Percentiles rank a stretch among this genome's conserved stretches.
Conservation (phyloP, 1,140 invertebrate genomes). For the Hylaeus volcanicus region DNA sequence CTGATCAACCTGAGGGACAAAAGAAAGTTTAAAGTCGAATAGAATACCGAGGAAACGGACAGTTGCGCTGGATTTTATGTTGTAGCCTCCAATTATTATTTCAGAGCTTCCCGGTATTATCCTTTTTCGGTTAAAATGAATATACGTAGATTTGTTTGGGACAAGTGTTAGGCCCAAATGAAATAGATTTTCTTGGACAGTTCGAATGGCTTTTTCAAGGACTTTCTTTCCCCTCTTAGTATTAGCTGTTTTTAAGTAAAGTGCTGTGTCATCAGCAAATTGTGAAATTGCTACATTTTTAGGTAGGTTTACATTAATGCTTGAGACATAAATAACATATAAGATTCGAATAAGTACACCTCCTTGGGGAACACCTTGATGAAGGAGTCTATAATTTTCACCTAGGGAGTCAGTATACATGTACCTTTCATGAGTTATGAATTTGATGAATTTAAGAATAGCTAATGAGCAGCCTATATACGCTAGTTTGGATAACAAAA, state of each 20-base stretch:
- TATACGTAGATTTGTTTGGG: background rate
- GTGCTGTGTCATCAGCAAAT: constrained; percentile 43
- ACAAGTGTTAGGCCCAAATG: background rate
- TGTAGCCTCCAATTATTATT: background rate
- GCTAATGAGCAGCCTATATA: constrained; percentile 22
- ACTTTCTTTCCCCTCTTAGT: background rate
- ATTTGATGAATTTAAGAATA: constrained; percentile 26
- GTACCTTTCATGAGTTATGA: constrained; percentile 16
- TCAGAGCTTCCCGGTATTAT: background rate
- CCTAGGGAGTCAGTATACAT: background rate
- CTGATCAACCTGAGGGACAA: background rate
- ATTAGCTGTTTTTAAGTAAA: constrained; percentile 12
- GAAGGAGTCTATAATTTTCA: constrained; percentile 9
- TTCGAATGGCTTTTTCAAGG: background rate
- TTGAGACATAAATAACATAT: constrained; percentile 14
- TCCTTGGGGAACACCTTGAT: constrained; percentile 12
- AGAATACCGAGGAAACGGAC: background rate
- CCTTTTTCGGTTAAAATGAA: background rate
- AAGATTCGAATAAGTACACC: constrained; percentile 27
- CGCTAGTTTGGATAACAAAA: constrained; percentile 34
- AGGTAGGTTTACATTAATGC: constrained; percentile 10
- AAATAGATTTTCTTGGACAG: background rate
- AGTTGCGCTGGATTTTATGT: background rate
- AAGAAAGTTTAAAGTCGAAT: background rate
- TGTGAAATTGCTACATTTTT: constrained; percentile 19